These are phyloP conservation scores for Hydrotaea cyrtoneurina DNA, from an alignment of 2,888 invertebrate genomes.

Conservation along the genomic window DNA sequence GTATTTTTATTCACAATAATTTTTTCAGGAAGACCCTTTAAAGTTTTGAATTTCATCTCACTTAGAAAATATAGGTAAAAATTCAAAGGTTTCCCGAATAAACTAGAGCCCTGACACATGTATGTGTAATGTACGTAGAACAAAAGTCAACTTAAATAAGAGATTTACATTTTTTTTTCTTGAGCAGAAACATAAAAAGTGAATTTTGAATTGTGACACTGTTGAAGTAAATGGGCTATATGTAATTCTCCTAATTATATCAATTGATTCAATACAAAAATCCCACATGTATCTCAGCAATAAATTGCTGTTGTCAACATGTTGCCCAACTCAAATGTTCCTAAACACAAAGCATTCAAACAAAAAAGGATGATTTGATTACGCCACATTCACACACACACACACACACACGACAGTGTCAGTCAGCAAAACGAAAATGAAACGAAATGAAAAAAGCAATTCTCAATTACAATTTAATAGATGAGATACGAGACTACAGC, in stretches of 20 bases:
- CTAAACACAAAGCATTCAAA: conserved; percentile 33
- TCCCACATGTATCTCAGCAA: background rate
- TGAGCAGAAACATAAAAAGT: too few species aligned
- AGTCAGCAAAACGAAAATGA: conserved; percentile 12
- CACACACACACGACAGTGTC: conserved; percentile 17
- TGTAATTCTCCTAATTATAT: background rate
- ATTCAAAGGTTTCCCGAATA: too few species aligned
- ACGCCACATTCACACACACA: conserved; percentile 4
- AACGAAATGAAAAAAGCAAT: conserved; percentile 35
- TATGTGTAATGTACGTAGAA: too few species aligned
- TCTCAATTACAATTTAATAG: conserved; percentile 66
- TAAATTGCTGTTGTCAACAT: background rate
- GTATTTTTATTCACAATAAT: too few species aligned
- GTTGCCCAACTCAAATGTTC: conserved; percentile 17
- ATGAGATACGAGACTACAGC: conserved; percentile 26
- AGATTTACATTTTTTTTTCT: too few species aligned
- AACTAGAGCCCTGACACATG: too few species aligned
- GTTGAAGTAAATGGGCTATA: too few species aligned
- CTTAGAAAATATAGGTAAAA: too few species aligned
- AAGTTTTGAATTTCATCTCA: too few species aligned
- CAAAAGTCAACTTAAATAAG: too few species aligned
- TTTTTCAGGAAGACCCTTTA: too few species aligned
- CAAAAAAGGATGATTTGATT: conserved; percentile 37
- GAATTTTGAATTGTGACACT: too few species aligned
- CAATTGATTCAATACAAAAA: background rate